phyloP scores from a whole-genome alignment of 1,140 invertebrate genomes.

The Campoletis sonorensis region DNA sequence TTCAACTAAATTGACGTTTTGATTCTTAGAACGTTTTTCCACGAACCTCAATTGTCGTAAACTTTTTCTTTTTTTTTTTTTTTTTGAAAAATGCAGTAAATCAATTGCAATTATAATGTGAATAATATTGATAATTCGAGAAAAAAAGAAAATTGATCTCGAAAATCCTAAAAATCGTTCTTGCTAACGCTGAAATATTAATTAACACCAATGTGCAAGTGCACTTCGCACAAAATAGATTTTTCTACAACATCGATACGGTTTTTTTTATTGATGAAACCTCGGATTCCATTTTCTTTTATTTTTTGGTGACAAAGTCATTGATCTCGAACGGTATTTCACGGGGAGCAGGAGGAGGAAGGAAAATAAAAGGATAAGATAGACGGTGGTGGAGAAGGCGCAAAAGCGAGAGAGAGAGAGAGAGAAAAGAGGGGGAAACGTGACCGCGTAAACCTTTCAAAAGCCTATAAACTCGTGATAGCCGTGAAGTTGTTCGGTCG shows the following conservation, averaged over 20 bases:
- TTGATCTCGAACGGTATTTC: slow-evolving; percentile 39
- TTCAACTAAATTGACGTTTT: neutral
- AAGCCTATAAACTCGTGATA: slow-evolving; percentile 45
- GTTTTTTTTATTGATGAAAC: neutral
- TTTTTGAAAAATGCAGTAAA: too few species aligned
- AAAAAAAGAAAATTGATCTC: too few species aligned
- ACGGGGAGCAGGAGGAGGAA: neutral
- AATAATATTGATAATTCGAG: too few species aligned
- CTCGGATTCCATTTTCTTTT: neutral
- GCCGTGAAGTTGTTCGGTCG: slow-evolving; percentile 45
- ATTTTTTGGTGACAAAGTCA: slow-evolving; percentile 11
- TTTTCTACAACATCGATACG: neutral
- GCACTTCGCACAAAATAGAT: too few species aligned
- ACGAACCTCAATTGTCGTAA: neutral
- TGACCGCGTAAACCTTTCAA: slow-evolving; percentile 47
- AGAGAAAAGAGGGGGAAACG: slow-evolving; percentile 15
- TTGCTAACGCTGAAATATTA: too few species aligned
- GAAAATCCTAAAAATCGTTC: too few species aligned
- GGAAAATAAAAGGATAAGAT: slow-evolving; percentile 1
- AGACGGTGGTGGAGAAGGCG: slow-evolving; percentile 15
- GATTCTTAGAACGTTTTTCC: neutral
- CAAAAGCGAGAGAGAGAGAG: slow-evolving; percentile 18
- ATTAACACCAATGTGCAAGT: too few species aligned
- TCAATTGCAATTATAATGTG: too few species aligned
- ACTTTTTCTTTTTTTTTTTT: too few species aligned